Conservation (phyloP, 2,888 invertebrate genomes). For the Cephus pygmeus region DNA sequence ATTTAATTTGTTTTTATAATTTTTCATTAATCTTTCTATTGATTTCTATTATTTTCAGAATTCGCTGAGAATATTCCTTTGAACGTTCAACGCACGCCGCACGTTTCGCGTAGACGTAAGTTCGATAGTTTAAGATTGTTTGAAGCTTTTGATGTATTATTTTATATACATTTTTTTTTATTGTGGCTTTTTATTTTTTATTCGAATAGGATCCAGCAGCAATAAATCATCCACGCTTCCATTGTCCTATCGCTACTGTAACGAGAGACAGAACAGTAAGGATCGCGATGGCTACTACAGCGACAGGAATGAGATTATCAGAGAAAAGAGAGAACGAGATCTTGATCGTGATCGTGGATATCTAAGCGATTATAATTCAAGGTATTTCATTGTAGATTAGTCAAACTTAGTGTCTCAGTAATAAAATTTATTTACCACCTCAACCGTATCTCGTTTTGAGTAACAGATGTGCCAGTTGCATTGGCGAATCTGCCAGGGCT, state of each 20-base stretch:
- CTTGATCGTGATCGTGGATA: constrained; percentile 77
- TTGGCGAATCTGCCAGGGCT: constrained; percentile 88
- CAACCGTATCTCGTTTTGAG: constrained; percentile 13
- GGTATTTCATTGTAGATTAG: constrained; percentile 66
- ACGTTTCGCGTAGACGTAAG: constrained; percentile 87
- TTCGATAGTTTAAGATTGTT: constrained; percentile 41
- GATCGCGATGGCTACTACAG: constrained; percentile 90
- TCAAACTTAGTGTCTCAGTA: constrained; percentile 1
- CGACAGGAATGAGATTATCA: constrained; percentile 86
- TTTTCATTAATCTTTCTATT: background rate
- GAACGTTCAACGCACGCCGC: constrained; percentile 87
- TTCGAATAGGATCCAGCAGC: constrained; percentile 72
- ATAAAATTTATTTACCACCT: background rate
- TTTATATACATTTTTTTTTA: background rate
- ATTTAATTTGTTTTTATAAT: constrained; percentile 10
- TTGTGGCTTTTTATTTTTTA: background rate
- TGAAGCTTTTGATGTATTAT: background rate
- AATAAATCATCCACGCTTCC: constrained; percentile 88
- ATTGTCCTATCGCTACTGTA: constrained; percentile 77
- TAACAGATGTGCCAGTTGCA: constrained; percentile 82
- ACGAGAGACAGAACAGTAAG: constrained; percentile 70
- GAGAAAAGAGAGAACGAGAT: constrained; percentile 78
- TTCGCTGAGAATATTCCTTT: constrained; percentile 88
- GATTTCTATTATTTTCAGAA: constrained; percentile 68
- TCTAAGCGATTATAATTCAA: constrained; percentile 83